Conservation (phyloP, 2,888 invertebrate species). For the Heliconius ismenius region DNA sequence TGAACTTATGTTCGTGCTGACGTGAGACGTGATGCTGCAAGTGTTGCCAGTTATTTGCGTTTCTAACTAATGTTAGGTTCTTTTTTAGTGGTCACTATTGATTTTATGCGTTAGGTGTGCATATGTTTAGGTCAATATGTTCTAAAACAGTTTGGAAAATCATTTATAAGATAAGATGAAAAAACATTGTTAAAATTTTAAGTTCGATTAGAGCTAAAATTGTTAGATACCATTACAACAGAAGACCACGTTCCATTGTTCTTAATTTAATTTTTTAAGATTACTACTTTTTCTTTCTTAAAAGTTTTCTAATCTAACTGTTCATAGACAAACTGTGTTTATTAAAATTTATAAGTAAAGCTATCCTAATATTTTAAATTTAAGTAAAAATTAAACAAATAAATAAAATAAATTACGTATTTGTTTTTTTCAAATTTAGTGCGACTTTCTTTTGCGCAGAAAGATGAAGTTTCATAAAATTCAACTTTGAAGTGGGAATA, state of each 20-base stretch:
- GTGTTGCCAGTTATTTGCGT: constrained; percentile 32
- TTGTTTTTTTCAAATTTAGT: not conserved
- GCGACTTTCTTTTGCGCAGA: not conserved
- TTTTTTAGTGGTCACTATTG: not conserved
- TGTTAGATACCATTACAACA: not conserved
- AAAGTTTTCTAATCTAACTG: not conserved
- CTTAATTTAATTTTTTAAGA: not conserved
- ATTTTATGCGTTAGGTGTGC: not conserved
- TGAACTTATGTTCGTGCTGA: constrained; percentile 38
- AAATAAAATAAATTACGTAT: not conserved
- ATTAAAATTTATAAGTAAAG: not conserved
- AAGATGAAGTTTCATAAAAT: not conserved
- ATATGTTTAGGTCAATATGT: too few species aligned
- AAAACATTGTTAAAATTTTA: not conserved
- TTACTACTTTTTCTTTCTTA: not conserved
- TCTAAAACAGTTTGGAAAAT: not conserved
- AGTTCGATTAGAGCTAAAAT: not conserved
- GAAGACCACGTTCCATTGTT: not conserved
- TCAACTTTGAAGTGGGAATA: not conserved
- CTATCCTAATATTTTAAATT: not conserved
- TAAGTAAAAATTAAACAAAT: not conserved
- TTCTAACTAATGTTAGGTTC: not conserved
- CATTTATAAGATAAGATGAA: not conserved
- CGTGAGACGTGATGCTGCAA: constrained; percentile 55
- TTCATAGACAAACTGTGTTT: not conserved